phyloP scores from a whole-genome alignment of 2,888 invertebrate species.

The Camptogramma bilineatum region DNA sequence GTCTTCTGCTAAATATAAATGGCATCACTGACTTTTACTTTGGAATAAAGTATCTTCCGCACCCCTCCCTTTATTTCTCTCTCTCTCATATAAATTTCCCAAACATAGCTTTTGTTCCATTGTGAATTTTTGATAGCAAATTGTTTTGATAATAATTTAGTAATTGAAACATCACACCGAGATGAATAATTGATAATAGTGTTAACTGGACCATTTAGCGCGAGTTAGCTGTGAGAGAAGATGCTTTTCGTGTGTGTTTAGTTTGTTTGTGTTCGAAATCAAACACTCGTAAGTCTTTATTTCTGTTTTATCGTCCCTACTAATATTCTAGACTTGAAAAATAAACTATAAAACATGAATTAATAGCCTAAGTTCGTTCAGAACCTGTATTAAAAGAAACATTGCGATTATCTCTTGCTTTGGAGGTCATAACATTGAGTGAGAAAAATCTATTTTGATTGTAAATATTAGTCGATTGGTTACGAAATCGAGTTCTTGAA shows the following conservation, averaged over 20 bases:
- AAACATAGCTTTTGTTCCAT: background rate
- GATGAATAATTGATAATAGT: constrained; percentile 8
- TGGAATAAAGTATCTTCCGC: background rate
- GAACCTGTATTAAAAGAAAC: background rate
- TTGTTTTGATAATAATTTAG: constrained; percentile 3
- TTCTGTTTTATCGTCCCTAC: background rate
- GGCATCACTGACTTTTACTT: background rate
- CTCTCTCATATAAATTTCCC: background rate
- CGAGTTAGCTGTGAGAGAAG: constrained; percentile 20
- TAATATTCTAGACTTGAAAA: background rate
- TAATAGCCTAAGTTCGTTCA: background rate
- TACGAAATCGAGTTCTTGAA: background rate
- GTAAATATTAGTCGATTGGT: background rate
- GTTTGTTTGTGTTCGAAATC: constrained; percentile 10
- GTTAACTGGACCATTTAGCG: constrained; percentile 5
- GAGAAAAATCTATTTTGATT: background rate
- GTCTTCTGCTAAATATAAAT: background rate
- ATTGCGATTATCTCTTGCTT: background rate
- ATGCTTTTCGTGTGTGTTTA: constrained; percentile 20
- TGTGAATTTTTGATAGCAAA: constrained; percentile 3
- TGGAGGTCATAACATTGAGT: constrained; percentile 4
- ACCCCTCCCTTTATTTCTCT: background rate
- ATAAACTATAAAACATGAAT: background rate
- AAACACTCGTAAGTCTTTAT: constrained; percentile 20
- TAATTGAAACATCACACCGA: constrained; percentile 1